Conservation (phyloP, 1,140 invertebrate species). For the Daktulosphaira vitifoliae region DNA sequence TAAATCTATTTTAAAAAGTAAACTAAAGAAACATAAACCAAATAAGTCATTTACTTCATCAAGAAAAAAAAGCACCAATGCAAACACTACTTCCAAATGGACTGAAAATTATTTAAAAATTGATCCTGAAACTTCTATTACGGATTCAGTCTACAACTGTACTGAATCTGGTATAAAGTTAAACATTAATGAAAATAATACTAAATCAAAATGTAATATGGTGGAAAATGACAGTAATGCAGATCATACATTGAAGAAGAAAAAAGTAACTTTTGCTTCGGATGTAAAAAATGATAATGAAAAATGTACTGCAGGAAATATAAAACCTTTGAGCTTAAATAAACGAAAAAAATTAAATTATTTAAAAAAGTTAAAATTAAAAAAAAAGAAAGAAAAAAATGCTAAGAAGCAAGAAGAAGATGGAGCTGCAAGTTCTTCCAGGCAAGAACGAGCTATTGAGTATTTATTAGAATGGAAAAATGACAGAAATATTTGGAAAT, state of each 20-base stretch:
- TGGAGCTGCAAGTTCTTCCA: neutral
- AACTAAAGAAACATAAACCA: conserved; percentile 12
- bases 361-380: conserved; percentile 18
- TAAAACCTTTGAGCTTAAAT: conserved; percentile 18
- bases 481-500: conserved; percentile 13
- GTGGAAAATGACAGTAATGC: neutral
- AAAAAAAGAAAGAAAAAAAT: conserved; percentile 27
- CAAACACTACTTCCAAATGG: neutral
- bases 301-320: neutral
- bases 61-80: neutral
- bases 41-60: conserved; percentile 4
- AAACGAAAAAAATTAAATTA: conserved; percentile 15
- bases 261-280: neutral
- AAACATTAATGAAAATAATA: neutral
- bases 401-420: conserved; percentile 12
- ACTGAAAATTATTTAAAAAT: neutral
- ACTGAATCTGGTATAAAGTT: neutral
- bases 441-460: conserved; percentile 11
- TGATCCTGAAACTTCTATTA: neutral
- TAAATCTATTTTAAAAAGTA: conserved; percentile 17
- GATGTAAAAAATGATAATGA: neutral
- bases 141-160: neutral
- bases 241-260: neutral
- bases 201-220: neutral
- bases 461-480: conserved; percentile 29